A percentile compares a stretch with the other conserved stretches of the same genome.
Evolutionary conservation across 2,113 vertebrate species (phyloP).

Genomic region (Theropithecus gelada): DNA sequence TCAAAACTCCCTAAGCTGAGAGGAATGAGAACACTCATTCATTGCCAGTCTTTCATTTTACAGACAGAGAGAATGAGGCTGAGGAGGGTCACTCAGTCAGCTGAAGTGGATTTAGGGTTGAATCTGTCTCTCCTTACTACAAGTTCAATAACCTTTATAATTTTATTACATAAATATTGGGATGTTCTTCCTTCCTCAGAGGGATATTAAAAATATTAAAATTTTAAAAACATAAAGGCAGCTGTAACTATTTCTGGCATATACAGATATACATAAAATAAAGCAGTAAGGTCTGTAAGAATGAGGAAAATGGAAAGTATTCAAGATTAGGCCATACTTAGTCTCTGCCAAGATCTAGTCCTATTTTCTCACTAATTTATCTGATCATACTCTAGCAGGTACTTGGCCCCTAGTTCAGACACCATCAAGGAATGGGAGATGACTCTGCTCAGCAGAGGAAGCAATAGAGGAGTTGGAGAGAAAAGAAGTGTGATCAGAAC

Average conservation of each 20-base stretch:
- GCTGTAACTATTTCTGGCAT: neutral
- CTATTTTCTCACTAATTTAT: too few relatives aligned
- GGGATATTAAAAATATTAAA: neutral
- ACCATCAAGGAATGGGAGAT: neutral
- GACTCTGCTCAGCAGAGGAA: neutral
- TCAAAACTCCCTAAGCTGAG: neutral
- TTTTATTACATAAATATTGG: neutral
- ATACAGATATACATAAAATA: neutral
- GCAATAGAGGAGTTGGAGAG: rapidly evolving
- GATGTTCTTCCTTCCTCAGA: neutral
- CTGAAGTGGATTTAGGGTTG: neutral
- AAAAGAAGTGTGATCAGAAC: neutral
- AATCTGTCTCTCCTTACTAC: neutral
- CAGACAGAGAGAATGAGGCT: neutral
- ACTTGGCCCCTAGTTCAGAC: neutral
- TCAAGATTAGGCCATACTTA: neutral
- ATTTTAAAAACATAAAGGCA: neutral
- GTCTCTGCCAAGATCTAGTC: neutral
- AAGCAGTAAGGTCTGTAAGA: neutral
- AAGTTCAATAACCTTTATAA: neutral
- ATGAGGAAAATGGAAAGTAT: neutral
- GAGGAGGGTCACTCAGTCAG: neutral
- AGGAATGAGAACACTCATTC: neutral
- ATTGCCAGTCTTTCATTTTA: neutral
- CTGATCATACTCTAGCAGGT: neutral